phyloP scores from a whole-genome alignment of 2,113 vertebrate species.

The Grus americana region DNA sequence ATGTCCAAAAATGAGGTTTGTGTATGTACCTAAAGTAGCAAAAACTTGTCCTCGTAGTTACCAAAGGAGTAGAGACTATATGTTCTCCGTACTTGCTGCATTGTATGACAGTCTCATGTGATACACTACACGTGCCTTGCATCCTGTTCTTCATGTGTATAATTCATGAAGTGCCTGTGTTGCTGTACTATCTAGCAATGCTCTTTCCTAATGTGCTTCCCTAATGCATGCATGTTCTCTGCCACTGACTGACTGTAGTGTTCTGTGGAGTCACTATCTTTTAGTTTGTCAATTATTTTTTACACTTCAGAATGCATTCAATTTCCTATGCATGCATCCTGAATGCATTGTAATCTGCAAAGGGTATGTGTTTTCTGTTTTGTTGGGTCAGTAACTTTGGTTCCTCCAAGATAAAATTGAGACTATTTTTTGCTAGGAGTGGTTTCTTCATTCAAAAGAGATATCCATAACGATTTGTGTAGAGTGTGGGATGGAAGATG shows the following conservation, averaged over 20 bases:
- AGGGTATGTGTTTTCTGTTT: neutral
- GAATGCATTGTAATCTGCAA: neutral
- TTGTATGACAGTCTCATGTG: neutral
- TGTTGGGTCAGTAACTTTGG: neutral
- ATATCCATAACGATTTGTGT: neutral
- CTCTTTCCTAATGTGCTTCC: neutral
- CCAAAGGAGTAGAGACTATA: neutral
- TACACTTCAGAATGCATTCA: neutral
- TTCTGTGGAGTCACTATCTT: neutral
- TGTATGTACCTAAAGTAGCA: neutral
- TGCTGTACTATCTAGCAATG: fast-evolving
- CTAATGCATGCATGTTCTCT: neutral
- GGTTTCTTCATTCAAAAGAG: neutral
- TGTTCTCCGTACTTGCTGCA: fast-evolving
- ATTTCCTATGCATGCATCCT: neutral
- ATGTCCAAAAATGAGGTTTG: neutral
- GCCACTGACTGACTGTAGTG: neutral
- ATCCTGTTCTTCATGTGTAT: neutral
- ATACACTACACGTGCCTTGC: fast-evolving
- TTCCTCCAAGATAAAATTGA: neutral
- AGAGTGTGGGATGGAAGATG: neutral
- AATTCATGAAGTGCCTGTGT: neutral
- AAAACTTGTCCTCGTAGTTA: neutral
- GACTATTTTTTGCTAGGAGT: neutral
- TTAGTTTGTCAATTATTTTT: neutral